phyloP scores from a whole-genome alignment of 2,888 invertebrate species.

The Tetragonisca angustula region DNA sequence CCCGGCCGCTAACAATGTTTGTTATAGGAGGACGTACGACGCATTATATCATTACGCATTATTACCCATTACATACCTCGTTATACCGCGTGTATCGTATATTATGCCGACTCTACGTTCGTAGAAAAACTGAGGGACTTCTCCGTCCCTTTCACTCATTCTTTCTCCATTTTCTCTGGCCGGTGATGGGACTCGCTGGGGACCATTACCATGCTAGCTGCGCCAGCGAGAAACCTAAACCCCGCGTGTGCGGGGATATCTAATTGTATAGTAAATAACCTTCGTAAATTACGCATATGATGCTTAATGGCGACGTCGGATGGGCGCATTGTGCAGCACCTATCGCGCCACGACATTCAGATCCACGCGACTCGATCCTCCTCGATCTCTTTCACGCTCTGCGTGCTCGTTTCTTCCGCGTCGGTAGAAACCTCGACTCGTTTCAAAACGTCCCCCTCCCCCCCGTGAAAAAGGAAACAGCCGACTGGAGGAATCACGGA shows the following conservation, averaged over 20 bases:
- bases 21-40: constrained; percentile 68
- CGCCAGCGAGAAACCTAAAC: neutral
- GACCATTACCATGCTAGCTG: constrained; percentile 67
- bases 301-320: constrained; percentile 59
- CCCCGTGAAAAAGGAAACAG: too few relatives aligned
- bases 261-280: constrained; percentile 70
- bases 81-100: constrained; percentile 74
- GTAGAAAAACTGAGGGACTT: constrained; percentile 64
- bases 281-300: constrained; percentile 69
- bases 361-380: neutral
- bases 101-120: constrained; percentile 60
- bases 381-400: neutral
- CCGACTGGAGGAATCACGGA: neutral
- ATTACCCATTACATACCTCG: constrained; percentile 78
- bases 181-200: constrained; percentile 63
- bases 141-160: constrained; percentile 7
- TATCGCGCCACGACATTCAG: constrained; percentile 67
- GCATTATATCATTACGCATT: constrained; percentile 78
- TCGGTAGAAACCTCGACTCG: constrained; percentile 13
- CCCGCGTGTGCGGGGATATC: constrained; percentile 51
- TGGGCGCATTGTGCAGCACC: constrained; percentile 63
- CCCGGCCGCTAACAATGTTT: constrained; percentile 68
- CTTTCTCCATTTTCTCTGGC: neutral
- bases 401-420: neutral
- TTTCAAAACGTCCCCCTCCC: too few relatives aligned